Evolutionary conservation across 2,113 vertebrate species (phyloP).

Genomic region (Eublepharis macularius): DNA sequence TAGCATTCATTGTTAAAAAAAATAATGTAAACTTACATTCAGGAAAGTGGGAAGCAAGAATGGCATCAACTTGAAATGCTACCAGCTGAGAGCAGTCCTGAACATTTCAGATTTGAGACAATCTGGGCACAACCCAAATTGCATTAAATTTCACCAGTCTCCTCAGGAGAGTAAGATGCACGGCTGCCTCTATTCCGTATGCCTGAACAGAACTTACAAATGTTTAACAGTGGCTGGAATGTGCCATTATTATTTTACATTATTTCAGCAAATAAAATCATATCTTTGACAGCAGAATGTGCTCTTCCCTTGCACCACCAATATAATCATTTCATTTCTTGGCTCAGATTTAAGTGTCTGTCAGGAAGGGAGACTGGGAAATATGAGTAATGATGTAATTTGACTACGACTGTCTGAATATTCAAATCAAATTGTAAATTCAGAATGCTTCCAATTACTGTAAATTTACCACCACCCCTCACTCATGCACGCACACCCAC

Average conservation of each 20-base stretch:
- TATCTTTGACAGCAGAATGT: background rate
- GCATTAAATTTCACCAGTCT: too few relatives aligned
- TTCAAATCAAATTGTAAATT: background rate
- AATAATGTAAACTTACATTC: too few relatives aligned
- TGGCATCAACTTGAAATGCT: too few relatives aligned
- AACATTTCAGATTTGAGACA: too few relatives aligned
- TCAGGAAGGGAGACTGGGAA: background rate
- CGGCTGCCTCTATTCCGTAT: background rate
- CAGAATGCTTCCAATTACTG: background rate
- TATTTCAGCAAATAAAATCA: background rate
- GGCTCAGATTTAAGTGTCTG: background rate
- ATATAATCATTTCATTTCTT: background rate
- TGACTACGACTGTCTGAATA: background rate
- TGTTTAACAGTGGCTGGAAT: background rate
- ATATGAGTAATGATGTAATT: background rate
- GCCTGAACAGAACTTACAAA: background rate
- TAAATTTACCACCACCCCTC: too few relatives aligned
- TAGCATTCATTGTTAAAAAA: too few relatives aligned
- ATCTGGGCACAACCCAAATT: too few relatives aligned
- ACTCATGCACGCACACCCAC: too few relatives aligned
- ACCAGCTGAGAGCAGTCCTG: too few relatives aligned
- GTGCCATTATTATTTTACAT: background rate
- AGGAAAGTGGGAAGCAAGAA: too few relatives aligned
- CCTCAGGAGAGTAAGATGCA: too few relatives aligned
- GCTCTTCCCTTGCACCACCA: background rate